Evolutionary conservation across 2,888 invertebrate genomes (phyloP), one percentile per base, ranked within the genome.

Genomic region (Chironomus tentans): DNA sequence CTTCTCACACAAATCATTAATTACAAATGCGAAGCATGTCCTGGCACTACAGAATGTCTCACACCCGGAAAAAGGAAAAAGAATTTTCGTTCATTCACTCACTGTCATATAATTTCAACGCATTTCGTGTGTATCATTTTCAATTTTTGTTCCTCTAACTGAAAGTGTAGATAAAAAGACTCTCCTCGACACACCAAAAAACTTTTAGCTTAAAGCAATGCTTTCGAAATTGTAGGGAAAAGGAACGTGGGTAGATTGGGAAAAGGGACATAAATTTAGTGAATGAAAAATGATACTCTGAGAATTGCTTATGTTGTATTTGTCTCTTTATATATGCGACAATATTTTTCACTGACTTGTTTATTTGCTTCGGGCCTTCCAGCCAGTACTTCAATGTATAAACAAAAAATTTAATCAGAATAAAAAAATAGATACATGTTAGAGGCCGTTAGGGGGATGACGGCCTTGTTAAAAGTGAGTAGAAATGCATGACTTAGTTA

Each of bases 1-100:
- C 10, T 62, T 61, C 72, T 61, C 72, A 18, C 7, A 18, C 15
- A 18, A 62, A 72, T 72, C 72, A 72, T 72, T 72, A 72, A 72
- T 72, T 72, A 72, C 62, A 62, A 50, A 72, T 72, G 50, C 72
- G 72, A 38, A 72, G 72, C 72, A 72, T 72, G 72, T 72, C 22
- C 38, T 71, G 12, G 56, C 72, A 72, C 61, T 72, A 56, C 18
- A 18, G 56, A 15, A 18, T 38, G 38, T 38, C 56, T 56, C 15
- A 38, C 38, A 18, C 56, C 56, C 56, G 6, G 38, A 28, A 28
- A 28, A 28, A 50, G 6, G 38, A 28, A 28, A 28, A 28, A 50
- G 13, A n/a, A 50, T 50, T 50, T n/a, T 15, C 4, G n/a, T 56
- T 56, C 56, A 56, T 56, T 56, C 56, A 56, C 18, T 56, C 18